Evolutionary conservation across 1,140 invertebrate species (phyloP).

Genomic region (Drosophila gunungcola): DNA sequence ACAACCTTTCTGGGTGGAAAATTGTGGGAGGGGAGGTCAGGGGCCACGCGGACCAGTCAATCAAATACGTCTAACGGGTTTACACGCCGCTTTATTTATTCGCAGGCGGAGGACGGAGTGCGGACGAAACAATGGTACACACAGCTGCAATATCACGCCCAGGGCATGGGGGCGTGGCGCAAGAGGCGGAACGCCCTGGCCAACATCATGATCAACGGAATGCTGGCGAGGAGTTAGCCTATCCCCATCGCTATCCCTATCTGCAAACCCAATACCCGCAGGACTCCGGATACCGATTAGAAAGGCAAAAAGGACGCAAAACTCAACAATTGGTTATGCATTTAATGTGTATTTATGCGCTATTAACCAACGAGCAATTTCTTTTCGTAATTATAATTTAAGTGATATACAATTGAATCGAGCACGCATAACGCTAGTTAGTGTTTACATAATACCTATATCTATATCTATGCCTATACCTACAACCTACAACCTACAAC

Average conservation of each 20-base stretch:
- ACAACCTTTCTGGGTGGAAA: constrained; percentile 1
- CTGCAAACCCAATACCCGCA: neutral
- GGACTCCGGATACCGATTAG: neutral
- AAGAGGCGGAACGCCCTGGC: constrained; percentile 95
- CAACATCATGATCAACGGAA: constrained; percentile 98
- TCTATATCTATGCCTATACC: constrained; percentile 27
- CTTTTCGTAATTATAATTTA: constrained; percentile 75
- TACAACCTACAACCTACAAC: neutral
- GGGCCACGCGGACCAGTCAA: constrained; percentile 45
- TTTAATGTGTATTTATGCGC: constrained; percentile 74
- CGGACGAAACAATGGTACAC: constrained; percentile 95
- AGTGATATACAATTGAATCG: constrained; percentile 73
- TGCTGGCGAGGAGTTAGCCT: constrained; percentile 86
- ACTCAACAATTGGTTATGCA: constrained; percentile 55
- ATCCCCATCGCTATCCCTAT: neutral
- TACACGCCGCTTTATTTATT: constrained; percentile 73
- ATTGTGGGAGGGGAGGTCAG: neutral
- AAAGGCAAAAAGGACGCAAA: constrained; percentile 15
- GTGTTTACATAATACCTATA: constrained; percentile 59
- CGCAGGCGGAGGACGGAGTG: constrained; percentile 93
- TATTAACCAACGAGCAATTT: constrained; percentile 68
- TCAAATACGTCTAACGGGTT: constrained; percentile 61
- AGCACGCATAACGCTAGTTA: constrained; percentile 71
- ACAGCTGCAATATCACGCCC: constrained; percentile 94
- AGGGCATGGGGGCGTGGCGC: constrained; percentile 95